Base-by-base conservation (phyloP, 2,888 invertebrate species). In the Dolichomitus sp. region DNA sequence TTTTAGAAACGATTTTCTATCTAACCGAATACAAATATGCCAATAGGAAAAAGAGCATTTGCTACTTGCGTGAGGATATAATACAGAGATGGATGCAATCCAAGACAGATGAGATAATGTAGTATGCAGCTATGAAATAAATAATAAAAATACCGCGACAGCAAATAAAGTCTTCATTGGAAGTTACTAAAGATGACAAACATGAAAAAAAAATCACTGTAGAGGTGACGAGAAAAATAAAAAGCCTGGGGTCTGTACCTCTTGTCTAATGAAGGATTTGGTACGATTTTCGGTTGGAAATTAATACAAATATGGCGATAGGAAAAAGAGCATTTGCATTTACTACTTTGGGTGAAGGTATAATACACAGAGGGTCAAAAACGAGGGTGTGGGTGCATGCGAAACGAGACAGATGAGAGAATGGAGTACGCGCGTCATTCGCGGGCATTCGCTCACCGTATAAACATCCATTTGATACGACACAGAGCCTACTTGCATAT, bases 401-500 rank as follows among this genome's bases (percentile, higher is more conserved):
- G 70, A 57, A 78, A 75, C 63, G 78, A 65, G 78, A 54, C 77
- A 69, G 65, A 78, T 70, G 82, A 82, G 79, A 66, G 63, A 76
- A 66, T 52, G 76, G 82, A 66, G 63, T 69, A 65, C 37, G 54
- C 45, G 37, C 69, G 63, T 73, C 30, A 76, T 69, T 70, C 73
- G 76, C 75, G 77, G 84, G 50, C 76, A 82, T 86, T 87, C 84
- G 83, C 77, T 81, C 82, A 66, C 70, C 40, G 83, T 77, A 84
- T 79, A 83, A 83, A 81, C 83, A 86, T 83, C 84, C 85, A 87
- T 68, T 72, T 68, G 86, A 81, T 81, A 74, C 50, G 81, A 81
- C 66, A 75, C 75, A 66, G 63, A 57, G 66, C 45, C 63, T 42
- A 61, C 30, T 33, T 59, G 57, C 33, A 37, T 61, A 37, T 61